phyloP scores from a whole-genome alignment of 2,888 invertebrate species.

The Drosophila lutescens region DNA sequence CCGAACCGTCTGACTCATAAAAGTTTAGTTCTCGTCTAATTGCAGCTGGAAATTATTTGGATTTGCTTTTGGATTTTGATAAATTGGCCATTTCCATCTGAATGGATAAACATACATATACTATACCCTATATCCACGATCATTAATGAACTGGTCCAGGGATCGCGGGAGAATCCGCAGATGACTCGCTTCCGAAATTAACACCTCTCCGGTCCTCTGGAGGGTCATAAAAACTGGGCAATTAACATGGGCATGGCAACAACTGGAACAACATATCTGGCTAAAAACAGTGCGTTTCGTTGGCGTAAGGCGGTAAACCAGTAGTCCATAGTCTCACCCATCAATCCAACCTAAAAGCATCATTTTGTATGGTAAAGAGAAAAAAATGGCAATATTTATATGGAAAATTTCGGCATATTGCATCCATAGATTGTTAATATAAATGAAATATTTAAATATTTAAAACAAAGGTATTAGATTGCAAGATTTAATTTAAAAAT shows the following conservation, averaged over 20 bases:
- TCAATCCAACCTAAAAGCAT: no score
- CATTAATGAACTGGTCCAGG: constrained; percentile 14
- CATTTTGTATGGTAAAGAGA: no score
- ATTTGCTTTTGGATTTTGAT: constrained; percentile 27
- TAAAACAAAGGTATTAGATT: no score
- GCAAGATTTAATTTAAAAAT: no score
- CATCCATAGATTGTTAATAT: no score
- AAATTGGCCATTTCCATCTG: constrained; percentile 20
- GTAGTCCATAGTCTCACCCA: no score
- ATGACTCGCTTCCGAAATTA: constrained; percentile 9
- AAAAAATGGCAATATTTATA: no score
- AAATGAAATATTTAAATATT: no score
- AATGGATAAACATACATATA: constrained; percentile 12
- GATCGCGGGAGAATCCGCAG: constrained; percentile 6
- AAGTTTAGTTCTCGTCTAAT: constrained; percentile 23
- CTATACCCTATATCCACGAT: constrained; percentile 1
- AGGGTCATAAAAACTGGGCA: constrained; percentile 66
- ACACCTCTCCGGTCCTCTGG: constrained; percentile 27
- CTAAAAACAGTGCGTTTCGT: constrained; percentile 10
- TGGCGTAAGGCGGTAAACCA: not conserved
- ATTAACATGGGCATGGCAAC: constrained; percentile 63
- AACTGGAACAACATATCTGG: constrained; percentile 11
- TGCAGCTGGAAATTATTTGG: constrained; percentile 31
- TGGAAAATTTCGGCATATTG: no score
- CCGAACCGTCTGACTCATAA: constrained; percentile 15